Evolutionary conservation across 2,888 invertebrate species (phyloP), one percentile per base, ranked within the genome.

Genomic region (Chrysodeixis includens): DNA sequence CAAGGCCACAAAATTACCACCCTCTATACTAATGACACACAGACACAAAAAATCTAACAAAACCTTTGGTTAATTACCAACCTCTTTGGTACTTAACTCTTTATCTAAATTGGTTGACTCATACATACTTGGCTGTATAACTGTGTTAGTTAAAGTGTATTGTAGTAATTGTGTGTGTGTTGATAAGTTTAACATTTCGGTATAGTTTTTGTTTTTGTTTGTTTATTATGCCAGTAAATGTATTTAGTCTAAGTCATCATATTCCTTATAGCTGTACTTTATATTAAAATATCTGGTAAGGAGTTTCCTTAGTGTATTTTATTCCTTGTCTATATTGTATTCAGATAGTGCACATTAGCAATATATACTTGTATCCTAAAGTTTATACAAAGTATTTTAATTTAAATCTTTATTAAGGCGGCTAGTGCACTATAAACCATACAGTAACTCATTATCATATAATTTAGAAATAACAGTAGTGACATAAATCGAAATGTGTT

Each of bases 41-140:
- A 75, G 66, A 62, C 72, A 78, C 69, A 76, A 78, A 78, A 78
- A 79, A 71, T 35, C 10, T 65, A 64, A 65, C 57, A 67, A 71
- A 78, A 67, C 68, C 61, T 55, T 54, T 16, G 55, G 56, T 55
- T 71, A 63, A 78, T 74, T 76, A 71, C 51, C 58, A 56, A 64
- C 74, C 66, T 78, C 68, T 60, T 62, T 78, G 68, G 69, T 66
- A 56, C 61, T 64, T 63, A 62, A 78, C 71, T 69, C 54, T 61
- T 62, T 65, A 54, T 40, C 40, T 40, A 4, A 65, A 71, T 58
- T 53, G 49, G 58, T 56, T 78, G 69, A 78, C 40, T 78, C 79
- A 78, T 74, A 46, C 63, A 26, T 26, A 26, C 26, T 74, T 58
- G 62, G 56, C 26, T 62, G 53, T 70, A 69, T 78, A 71, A 78